Conservation (phyloP, 1,140 invertebrate genomes). For the Sminthurinus signatus region DNA sequence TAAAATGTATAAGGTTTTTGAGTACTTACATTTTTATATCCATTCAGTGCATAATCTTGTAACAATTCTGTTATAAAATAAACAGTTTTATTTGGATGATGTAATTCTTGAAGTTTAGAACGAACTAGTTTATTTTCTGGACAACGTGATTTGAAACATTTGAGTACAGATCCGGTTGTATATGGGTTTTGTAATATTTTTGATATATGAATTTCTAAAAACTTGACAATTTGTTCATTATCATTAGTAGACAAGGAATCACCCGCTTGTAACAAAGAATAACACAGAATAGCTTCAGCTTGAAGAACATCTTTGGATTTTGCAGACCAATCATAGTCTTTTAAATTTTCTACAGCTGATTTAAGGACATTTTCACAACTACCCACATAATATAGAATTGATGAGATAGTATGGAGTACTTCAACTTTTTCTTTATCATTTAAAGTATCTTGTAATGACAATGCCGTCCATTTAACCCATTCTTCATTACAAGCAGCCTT, state of each 20-base stretch:
- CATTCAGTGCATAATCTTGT: conserved; percentile 1
- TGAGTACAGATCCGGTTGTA: conserved; percentile 9
- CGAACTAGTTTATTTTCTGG: conserved; percentile 9
- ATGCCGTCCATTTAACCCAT: conserved; percentile 24
- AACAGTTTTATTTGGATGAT: conserved; percentile 14
- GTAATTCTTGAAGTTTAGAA: background rate
- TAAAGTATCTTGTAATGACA: conserved; percentile 7
- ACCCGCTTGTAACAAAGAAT: conserved; percentile 16
- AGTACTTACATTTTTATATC: conserved; percentile 28
- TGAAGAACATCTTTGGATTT: conserved; percentile 9
- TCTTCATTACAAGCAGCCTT: conserved; percentile 16
- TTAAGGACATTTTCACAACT: conserved; percentile 5
- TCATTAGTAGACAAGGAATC: background rate
- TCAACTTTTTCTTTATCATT: conserved; percentile 24
- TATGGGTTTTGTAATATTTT: conserved; percentile 22
- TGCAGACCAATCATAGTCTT: background rate
- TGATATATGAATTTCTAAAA: conserved; percentile 6
- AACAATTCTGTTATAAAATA: conserved; percentile 2
- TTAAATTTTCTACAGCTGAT: background rate
- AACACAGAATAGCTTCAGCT: conserved; percentile 29
- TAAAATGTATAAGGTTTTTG: no score
- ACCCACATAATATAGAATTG: conserved; percentile 15
- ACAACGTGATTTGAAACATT: conserved; percentile 11
- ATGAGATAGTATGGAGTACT: conserved; percentile 20
- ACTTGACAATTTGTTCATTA: conserved; percentile 12